phyloP scores from a whole-genome alignment of 2,797 vertebrate genomes.

The Galagoides demidoff region DNA sequence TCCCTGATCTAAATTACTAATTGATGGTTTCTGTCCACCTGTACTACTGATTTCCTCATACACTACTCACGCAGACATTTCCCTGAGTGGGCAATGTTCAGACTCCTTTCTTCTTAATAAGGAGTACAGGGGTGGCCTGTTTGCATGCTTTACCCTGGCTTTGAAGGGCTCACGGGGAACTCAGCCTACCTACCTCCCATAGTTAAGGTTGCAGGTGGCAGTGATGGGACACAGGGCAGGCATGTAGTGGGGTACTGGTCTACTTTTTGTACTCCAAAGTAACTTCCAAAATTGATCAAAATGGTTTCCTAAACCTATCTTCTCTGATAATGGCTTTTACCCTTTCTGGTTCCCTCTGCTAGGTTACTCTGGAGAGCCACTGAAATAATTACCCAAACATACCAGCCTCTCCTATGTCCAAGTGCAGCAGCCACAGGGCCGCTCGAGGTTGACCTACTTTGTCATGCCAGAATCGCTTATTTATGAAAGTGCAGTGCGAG shows the following conservation, averaged over 20 bases:
- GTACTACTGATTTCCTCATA: no score
- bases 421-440: neutral
- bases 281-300: neutral
- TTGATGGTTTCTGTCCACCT: no score
- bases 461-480: neutral
- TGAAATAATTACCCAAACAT: neutral
- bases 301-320: neutral
- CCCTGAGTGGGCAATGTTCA: no score
- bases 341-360: neutral
- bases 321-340: neutral
- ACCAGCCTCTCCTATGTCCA: neutral
- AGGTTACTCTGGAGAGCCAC: neutral
- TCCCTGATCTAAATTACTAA: no score
- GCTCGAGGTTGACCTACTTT: neutral
- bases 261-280: neutral
- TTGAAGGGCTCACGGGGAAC: no score
- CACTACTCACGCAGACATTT: no score
- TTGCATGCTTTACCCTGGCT: no score
- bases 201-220: no score
- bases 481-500: neutral
- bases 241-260: rapidly evolving
- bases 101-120: no score
- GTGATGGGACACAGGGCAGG: rapidly evolving
- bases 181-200: no score
- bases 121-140: no score